phyloP scores from a whole-genome alignment of 2,113 vertebrate genomes.

The Camelus dromedarius region DNA sequence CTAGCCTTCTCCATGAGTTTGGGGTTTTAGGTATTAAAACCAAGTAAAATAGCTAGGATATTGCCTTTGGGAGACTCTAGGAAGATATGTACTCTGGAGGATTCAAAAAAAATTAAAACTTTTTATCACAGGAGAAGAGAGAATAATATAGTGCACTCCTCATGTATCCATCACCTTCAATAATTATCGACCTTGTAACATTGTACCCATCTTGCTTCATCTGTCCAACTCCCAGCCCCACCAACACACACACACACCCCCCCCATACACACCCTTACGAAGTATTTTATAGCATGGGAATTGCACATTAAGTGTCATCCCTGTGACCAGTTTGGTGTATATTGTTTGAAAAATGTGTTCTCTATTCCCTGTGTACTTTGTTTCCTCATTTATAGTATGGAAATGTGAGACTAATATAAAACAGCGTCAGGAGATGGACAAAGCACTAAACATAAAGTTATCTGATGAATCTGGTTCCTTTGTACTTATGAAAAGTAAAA shows the following conservation, averaged over 20 bases:
- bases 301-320: neutral
- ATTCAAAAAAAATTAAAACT: neutral
- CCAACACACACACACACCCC: neutral
- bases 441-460: neutral
- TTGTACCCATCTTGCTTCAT: neutral
- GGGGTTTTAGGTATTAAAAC: neutral
- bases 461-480: neutral
- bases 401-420: neutral
- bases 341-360: conserved; percentile 28
- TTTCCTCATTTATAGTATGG: neutral
- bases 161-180: neutral
- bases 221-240: neutral
- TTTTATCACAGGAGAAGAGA: neutral
- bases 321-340: neutral
- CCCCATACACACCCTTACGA: neutral
- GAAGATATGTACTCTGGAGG: neutral
- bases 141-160: neutral
- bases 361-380: neutral
- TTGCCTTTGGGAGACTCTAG: neutral
- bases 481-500: neutral
- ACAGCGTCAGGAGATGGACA: neutral
- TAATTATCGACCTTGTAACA: neutral
- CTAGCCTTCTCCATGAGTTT: conserved; percentile 5
- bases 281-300: neutral
- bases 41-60: neutral